Evolutionary conservation across 2,888 invertebrate genomes (phyloP), one percentile per base, ranked within the genome.

Genomic region (Tenthredo scrophulariae): DNA sequence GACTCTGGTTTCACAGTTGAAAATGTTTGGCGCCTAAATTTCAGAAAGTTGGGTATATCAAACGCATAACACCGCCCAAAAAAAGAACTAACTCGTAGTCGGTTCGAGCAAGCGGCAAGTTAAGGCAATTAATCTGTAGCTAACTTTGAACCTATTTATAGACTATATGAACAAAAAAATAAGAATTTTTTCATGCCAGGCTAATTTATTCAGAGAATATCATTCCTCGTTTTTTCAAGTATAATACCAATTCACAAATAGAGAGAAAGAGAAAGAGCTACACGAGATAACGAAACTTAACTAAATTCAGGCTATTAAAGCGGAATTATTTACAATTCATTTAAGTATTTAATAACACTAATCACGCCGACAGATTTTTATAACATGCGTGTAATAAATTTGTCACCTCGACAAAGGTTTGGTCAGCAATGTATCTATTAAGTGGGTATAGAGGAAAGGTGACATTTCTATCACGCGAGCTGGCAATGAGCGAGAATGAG

Each of bases 101-200:
- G 26, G 72, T 50, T 40, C 33, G 29, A 40, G 65, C 77, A 46
- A 46, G 65, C 65, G 58, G 65, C 58, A 74, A 84, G 74, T 62
- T 43, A 58, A 15, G 75, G 75, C 67, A 74, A 84, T 84, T 84
- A 84, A 77, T 84, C 77, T 77, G 77, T 79, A 29, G 84, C 84
- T 58, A 84, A 84, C 65, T 84, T 84, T 26, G 77, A 77, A 79
- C 43, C 77, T 84, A 77, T 67, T 84, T 79, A 77, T 79, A 65
- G 77, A 62, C 33, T 29, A 54, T 9, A n/a, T 37, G 37, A 37
- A 29, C 15, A 10, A 77, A 77, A 15, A 26, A 77, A 33, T 2
- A 43, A 33, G 13, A 3, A 77, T 50, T 29, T 33, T 43, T 22
- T 77, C 54, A 18, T 54, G 6, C 5, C 18, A 54, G n/a, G 29